Evolutionary conservation across 2,797 vertebrate genomes (phyloP).

Genomic region (Manis javanica): DNA sequence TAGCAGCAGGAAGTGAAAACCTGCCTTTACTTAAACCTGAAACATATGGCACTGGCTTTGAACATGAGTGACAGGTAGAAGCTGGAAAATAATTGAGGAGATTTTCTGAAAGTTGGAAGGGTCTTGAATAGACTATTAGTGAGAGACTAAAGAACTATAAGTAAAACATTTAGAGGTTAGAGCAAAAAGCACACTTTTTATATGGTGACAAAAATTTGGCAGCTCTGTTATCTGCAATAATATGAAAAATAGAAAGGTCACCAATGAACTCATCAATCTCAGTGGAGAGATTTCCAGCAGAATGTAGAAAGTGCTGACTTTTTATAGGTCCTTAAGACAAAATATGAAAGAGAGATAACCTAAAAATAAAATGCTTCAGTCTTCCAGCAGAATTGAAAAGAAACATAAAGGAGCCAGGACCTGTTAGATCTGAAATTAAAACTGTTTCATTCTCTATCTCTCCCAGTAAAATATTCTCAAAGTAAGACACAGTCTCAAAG

Average conservation of each 20-base stretch:
- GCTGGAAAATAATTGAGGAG: background rate
- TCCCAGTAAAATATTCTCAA: background rate
- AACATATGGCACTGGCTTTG: background rate
- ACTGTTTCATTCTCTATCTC: background rate
- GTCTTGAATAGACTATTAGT: background rate
- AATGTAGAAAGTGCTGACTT: background rate
- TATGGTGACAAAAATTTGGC: background rate
- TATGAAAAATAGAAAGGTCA: background rate
- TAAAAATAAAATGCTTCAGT: background rate
- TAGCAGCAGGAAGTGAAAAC: background rate
- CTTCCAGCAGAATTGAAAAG: background rate
- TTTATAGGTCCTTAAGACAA: background rate
- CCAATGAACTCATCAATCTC: background rate
- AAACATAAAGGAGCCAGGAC: background rate
- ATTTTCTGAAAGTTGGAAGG: background rate
- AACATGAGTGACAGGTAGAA: background rate
- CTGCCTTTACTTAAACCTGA: background rate
- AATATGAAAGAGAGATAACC: background rate
- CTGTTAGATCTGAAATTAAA: slow-evolving; percentile 21
- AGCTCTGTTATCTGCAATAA: background rate
- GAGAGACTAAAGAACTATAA: background rate
- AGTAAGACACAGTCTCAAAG: background rate
- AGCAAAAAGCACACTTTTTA: background rate
- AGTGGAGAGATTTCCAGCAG: background rate
- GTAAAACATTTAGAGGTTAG: background rate